Percentiles rank a stretch among this genome's conserved stretches.
These are phyloP conservation scores for Artibeus jamaicensis DNA, from an alignment of 2,797 vertebrate species.

Conservation along the genomic window DNA sequence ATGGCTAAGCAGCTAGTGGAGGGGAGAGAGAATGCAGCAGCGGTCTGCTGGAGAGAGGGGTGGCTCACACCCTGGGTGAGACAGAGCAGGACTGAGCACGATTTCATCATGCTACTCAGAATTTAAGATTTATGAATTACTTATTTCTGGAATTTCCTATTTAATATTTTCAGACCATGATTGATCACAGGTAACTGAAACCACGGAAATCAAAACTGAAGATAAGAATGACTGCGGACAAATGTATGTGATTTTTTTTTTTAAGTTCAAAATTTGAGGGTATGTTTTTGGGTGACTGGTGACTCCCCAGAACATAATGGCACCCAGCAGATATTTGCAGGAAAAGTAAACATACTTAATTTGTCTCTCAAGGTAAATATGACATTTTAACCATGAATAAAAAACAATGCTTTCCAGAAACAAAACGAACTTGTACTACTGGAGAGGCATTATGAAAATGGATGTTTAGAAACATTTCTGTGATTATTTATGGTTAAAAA, in stretches of 20 bases:
- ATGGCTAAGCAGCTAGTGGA: neutral
- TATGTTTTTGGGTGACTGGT: neutral
- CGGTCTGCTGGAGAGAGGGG: neutral
- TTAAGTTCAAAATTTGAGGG: neutral
- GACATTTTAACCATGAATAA: constrained; percentile 30
- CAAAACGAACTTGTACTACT: neutral
- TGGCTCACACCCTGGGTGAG: neutral
- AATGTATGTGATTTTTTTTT: neutral
- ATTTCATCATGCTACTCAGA: neutral
- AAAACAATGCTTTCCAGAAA: neutral
- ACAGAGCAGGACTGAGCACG: neutral
- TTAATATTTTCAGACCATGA: neutral
- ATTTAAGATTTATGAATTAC: neutral
- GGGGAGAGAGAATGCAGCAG: neutral
- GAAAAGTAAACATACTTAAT: constrained; percentile 1
- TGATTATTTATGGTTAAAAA: constrained; percentile 52
- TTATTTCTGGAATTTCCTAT: neutral
- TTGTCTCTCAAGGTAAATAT: constrained; percentile 42
- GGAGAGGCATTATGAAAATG: constrained; percentile 39
- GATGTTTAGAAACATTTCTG: constrained; percentile 28
- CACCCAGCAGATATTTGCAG: neutral
- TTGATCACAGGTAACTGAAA: neutral
- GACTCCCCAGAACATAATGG: neutral
- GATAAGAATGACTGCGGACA: neutral
- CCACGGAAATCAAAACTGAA: neutral